Conservation (phyloP, 1,140 invertebrate species). For the Intoshia linei region DNA sequence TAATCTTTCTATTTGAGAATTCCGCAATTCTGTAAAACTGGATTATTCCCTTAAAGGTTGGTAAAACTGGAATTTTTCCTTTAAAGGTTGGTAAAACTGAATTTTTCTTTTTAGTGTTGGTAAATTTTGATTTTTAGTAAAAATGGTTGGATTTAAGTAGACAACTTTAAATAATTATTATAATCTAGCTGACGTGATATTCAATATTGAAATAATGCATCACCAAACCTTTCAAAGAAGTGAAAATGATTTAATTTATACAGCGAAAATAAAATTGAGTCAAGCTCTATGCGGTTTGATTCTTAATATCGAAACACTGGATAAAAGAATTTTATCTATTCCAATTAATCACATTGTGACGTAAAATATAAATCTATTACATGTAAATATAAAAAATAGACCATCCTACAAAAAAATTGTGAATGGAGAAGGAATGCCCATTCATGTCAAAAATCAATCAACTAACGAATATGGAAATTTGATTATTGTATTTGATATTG, state of each 20-base stretch:
- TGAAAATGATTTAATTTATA: constrained; percentile 19
- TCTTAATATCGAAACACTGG: constrained; percentile 20
- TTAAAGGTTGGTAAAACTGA: too few species aligned
- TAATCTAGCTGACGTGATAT: constrained; percentile 22
- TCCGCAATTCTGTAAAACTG: not conserved
- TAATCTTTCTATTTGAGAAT: too few species aligned
- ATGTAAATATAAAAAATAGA: constrained; percentile 8
- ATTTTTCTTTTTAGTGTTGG: too few species aligned
- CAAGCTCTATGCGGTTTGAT: constrained; percentile 19
- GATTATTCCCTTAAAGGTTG: not conserved
- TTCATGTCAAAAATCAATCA: constrained; percentile 13
- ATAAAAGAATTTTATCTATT: constrained; percentile 20
- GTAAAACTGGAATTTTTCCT: too few species aligned
- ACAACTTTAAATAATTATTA: constrained; percentile 1
- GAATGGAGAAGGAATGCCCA: constrained; percentile 21
- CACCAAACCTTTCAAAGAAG: constrained; percentile 17
- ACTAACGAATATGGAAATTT: constrained; percentile 19
- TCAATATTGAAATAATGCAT: constrained; percentile 22
- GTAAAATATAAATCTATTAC: constrained; percentile 9
- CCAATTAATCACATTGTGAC: constrained; percentile 23
- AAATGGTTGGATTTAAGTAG: too few species aligned
- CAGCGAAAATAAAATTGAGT: constrained; percentile 16
- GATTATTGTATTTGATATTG: constrained; percentile 22
- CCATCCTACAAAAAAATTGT: constrained; percentile 20
- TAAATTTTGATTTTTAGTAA: too few species aligned